A percentile compares a stretch with the other conserved stretches of the same genome.
These are phyloP conservation scores for Ischnura elegans DNA, from an alignment of 2,888 invertebrate genomes.

Conservation along the genomic window DNA sequence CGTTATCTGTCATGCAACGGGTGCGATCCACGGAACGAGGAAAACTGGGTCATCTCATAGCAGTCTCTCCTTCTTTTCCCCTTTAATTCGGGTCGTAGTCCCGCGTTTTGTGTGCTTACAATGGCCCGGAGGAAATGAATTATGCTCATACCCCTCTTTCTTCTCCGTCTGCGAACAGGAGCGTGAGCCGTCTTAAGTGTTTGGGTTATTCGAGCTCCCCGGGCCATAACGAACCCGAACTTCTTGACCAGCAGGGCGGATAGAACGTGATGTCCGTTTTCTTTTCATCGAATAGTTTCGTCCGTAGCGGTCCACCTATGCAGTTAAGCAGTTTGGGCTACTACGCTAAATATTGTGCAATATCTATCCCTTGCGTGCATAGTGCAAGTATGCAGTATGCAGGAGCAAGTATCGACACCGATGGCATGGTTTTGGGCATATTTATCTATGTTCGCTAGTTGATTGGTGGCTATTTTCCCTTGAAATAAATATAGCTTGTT, in stretches of 20 bases:
- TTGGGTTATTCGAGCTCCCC: background rate
- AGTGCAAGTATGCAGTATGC: too few species aligned
- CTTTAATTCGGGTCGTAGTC: background rate
- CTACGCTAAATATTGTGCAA: too few species aligned
- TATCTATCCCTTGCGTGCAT: too few species aligned
- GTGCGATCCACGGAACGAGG: background rate
- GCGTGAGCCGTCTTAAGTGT: background rate
- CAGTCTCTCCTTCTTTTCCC: background rate
- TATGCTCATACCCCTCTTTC: constrained; percentile 4
- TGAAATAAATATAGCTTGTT: too few species aligned
- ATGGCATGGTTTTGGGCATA: too few species aligned
- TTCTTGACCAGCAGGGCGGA: constrained; percentile 44
- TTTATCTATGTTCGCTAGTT: too few species aligned
- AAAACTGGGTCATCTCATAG: constrained; percentile 53
- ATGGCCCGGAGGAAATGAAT: constrained; percentile 47
- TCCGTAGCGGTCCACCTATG: too few species aligned
- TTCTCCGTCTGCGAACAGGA: background rate
- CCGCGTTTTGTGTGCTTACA: background rate
- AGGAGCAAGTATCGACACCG: too few species aligned
- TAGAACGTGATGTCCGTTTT: background rate
- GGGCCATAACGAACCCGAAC: constrained; percentile 39
- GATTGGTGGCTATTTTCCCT: too few species aligned
- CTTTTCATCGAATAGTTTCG: too few species aligned
- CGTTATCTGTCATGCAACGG: constrained; percentile 41
- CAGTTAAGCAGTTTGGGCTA: too few species aligned